phyloP scores from a whole-genome alignment of 2,797 vertebrate species.

The Aplochiton taeniatus region DNA sequence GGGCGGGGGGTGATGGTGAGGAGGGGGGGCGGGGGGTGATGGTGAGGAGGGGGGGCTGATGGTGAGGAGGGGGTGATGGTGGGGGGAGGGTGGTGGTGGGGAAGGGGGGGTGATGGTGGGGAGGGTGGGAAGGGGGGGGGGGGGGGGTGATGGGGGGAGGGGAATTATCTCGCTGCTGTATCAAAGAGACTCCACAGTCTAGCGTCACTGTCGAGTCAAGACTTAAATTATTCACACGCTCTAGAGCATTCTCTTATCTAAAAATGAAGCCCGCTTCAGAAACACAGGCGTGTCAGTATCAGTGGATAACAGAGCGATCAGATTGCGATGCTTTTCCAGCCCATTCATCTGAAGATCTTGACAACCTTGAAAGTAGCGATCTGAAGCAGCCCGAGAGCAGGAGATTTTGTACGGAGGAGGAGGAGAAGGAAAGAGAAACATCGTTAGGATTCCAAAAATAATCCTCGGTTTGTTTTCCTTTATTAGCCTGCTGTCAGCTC shows the following conservation, averaged over 20 bases:
- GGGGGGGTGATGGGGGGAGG: conserved; percentile 15
- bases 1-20: no score
- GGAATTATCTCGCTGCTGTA: conserved; percentile 9
- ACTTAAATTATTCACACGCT: conserved; percentile 59
- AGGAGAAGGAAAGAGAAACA: conserved; percentile 26
- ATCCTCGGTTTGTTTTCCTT: conserved; percentile 35
- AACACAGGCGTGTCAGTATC: conserved; percentile 20
- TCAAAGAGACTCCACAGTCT: conserved; percentile 46
- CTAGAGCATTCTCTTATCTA: conserved; percentile 38
- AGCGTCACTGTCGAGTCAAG: conserved; percentile 31
- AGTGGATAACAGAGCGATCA: conserved; percentile 20
- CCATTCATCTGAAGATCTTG: conserved; percentile 18
- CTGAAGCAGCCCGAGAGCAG: conserved; percentile 19
- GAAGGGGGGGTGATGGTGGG: no score
- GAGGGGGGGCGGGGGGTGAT: no score
- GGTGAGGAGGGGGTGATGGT: no score
- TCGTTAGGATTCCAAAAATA: conserved; percentile 52
- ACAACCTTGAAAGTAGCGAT: conserved; percentile 26
- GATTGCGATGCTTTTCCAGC: conserved; percentile 16
- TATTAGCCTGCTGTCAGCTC: conserved; percentile 50
- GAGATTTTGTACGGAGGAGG: conserved; percentile 28
- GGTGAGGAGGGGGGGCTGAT: no score
- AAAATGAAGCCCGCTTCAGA: conserved; percentile 30
- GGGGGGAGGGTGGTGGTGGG: no score
- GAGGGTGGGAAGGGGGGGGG: background rate